Evolutionary conservation across 37 sponge, comb jelly and placozoan species (phyloP), one percentile per base, ranked within the genome.

Genomic region (Crambe crambe): DNA sequence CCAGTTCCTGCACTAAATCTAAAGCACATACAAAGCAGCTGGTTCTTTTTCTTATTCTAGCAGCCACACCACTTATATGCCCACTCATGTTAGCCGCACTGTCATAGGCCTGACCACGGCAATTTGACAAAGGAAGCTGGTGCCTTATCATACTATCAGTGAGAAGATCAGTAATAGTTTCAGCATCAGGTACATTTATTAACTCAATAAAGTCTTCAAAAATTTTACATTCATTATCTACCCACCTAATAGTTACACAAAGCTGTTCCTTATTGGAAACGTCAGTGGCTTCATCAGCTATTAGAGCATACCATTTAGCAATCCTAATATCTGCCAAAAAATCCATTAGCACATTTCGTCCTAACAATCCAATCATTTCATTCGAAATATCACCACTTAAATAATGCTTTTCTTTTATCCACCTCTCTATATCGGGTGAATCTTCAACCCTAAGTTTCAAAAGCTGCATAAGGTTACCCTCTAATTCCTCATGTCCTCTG

Each of bases 41-140:
- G 37, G 8, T 78, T 78, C 26, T 70, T 20, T 74, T 41, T 22
- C 43, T 25, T 18, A 82, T 73, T 31, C 38, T 51, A 35, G 66
- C 31, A 74, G 83, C 83, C 21, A 82, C 68, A 26, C 88, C 88
- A 68, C 75, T 75, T 42, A 68, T 34, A 42, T 80, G 79, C 17
- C 89, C 89, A 37, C 40, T 36, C 89, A 89, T 89, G 72, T 83
- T 83, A 9, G 84, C 31, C 12, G 84, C 79, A 30, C 89, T 79
- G 37, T 83, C 84, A 79, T 89, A 89, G 64, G 84, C 84, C 66
- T 89, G 84, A 41, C 89, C 89, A 22, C 78, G 20, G 64, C 77
- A 86, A 26, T 73, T 70, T 38, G 35, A 37, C 21, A 87, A 5
- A 22, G 61, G 23, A n/a, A 25, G 17, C 17, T 4, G 17, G 51